Evolutionary conservation across 2,113 vertebrate species (phyloP).

Genomic region (Solea solea): DNA sequence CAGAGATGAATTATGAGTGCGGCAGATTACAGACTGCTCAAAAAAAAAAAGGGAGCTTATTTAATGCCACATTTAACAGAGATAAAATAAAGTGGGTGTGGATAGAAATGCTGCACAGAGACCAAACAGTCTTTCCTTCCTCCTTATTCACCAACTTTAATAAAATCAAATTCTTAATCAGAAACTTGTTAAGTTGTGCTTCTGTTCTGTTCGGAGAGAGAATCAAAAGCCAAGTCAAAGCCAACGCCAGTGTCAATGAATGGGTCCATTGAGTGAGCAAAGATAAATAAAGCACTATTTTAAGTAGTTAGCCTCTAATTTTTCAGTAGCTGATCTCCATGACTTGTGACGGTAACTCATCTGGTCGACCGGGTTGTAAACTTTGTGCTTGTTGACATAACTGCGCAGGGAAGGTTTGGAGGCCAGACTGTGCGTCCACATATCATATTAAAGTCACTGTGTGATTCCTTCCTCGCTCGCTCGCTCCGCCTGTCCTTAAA

Average conservation of each 20-base stretch:
- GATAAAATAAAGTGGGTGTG: conserved; percentile 31
- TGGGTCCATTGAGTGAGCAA: conserved; percentile 69
- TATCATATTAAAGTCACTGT: conserved; percentile 46
- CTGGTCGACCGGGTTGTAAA: conserved; percentile 42
- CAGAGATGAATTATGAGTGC: conserved; percentile 6
- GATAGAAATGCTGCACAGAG: conserved; percentile 7
- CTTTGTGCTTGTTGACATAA: conserved; percentile 65
- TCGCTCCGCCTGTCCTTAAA: too few relatives aligned
- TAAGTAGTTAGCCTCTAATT: conserved; percentile 63
- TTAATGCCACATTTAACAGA: conserved; percentile 39
- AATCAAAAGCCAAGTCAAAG: conserved; percentile 19
- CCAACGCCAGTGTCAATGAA: conserved; percentile 67
- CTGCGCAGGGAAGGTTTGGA: conserved; percentile 40
- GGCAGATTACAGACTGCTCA: neutral
- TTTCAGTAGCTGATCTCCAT: conserved; percentile 51
- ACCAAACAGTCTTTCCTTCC: conserved; percentile 17
- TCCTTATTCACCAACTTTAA: neutral
- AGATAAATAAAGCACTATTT: conserved; percentile 70
- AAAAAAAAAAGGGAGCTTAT: conserved; percentile 6
- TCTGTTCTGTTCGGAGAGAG: too few relatives aligned
- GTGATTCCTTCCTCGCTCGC: neutral
- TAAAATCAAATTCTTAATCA: too few relatives aligned
- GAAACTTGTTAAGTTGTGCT: too few relatives aligned
- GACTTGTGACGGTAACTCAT: conserved; percentile 44
- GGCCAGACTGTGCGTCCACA: conserved; percentile 43